phyloP scores from a whole-genome alignment of 1,140 invertebrate genomes.

The Euura saliciscinereae region DNA sequence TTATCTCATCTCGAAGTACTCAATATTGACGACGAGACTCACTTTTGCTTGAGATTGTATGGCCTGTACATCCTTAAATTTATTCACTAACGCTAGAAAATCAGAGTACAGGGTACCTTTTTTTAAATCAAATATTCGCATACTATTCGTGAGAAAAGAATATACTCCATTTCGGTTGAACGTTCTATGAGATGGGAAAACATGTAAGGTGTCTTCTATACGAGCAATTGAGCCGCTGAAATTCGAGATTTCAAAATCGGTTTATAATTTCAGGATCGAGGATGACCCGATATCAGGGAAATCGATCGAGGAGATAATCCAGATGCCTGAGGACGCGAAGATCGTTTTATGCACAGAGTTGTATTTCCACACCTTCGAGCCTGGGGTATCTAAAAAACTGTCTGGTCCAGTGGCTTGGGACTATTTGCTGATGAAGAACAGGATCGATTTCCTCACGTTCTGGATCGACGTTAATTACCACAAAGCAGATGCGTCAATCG shows the following conservation, averaged over 20 bases:
- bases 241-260: slow-evolving; percentile 17
- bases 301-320: slow-evolving; percentile 43
- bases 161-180: too few species aligned
- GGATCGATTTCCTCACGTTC: slow-evolving; percentile 35
- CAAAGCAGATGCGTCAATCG: neutral
- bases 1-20: too few species aligned
- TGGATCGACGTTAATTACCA: slow-evolving; percentile 45
- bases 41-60: too few species aligned
- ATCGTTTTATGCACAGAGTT: slow-evolving; percentile 45
- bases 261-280: slow-evolving; percentile 28
- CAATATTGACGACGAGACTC: too few species aligned
- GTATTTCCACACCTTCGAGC: slow-evolving; percentile 42
- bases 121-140: neutral
- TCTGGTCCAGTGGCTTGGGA: slow-evolving; percentile 41
- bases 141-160: neutral
- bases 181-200: too few species aligned
- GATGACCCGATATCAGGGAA: slow-evolving; percentile 35
- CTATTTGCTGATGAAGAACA: slow-evolving; percentile 45
- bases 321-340: slow-evolving; percentile 38
- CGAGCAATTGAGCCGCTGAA: neutral
- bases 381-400: slow-evolving; percentile 34
- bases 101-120: slow-evolving; percentile 2
- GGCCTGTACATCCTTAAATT: too few species aligned
- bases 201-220: too few species aligned
- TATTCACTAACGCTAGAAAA: neutral